These are phyloP conservation scores for Acrobasis repandana DNA, from an alignment of 2,888 invertebrate species.

Conservation along the genomic window DNA sequence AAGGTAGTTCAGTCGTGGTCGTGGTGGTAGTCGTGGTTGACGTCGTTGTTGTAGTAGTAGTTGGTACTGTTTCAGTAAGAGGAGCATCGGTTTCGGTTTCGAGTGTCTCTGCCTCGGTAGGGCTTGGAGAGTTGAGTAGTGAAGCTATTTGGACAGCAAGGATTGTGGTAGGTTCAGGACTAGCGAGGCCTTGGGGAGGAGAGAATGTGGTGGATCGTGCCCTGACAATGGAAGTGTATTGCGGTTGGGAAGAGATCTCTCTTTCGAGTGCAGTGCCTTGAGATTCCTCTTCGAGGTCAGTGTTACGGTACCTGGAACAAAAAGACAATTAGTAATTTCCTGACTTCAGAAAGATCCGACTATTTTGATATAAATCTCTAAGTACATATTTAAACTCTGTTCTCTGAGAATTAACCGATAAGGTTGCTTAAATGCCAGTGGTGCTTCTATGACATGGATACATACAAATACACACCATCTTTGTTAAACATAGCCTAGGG, in stretches of 20 bases:
- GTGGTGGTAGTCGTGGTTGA: conserved; percentile 50
- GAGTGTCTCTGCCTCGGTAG: conserved; percentile 31
- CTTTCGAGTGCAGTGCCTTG: conserved; percentile 67
- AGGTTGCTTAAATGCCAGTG: no score
- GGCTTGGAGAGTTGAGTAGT: conserved; percentile 61
- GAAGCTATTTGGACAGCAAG: conserved; percentile 75
- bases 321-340: neutral
- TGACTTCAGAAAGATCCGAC: no score
- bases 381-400: no score
- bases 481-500: no score
- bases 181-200: conserved; percentile 45
- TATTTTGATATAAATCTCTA: no score
- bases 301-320: conserved; percentile 56
- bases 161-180: conserved; percentile 69
- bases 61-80: conserved; percentile 47
- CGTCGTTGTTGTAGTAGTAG: conserved; percentile 51
- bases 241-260: conserved; percentile 71
- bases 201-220: conserved; percentile 60
- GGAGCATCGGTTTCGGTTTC: conserved; percentile 41
- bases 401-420: no score
- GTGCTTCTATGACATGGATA: no score
- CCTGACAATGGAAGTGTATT: conserved; percentile 68
- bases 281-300: conserved; percentile 56
- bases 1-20: conserved; percentile 39
- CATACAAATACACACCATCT: no score